Percentiles rank a stretch among this genome's conserved stretches.
Evolutionary conservation across 2,797 vertebrate genomes (phyloP).

Genomic region (Picus viridis): DNA sequence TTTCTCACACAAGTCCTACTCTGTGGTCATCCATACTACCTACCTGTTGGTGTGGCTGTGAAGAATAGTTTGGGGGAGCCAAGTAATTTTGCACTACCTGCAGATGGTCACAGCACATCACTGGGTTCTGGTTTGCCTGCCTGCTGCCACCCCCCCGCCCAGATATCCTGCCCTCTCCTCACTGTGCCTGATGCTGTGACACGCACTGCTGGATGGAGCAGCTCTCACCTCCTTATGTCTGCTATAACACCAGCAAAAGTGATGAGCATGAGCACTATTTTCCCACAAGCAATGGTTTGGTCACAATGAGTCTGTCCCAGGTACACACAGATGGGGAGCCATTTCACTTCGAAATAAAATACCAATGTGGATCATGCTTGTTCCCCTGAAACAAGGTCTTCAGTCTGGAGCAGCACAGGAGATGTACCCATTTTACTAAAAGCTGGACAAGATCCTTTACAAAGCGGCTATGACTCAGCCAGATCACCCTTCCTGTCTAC

Average conservation of each 20-base stretch:
- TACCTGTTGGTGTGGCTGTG: background rate
- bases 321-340: background rate
- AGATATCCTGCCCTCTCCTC: background rate
- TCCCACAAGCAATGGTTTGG: background rate
- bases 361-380: background rate
- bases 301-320: background rate
- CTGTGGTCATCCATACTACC: background rate
- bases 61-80: background rate
- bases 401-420: background rate
- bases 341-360: background rate
- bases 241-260: background rate
- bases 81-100: background rate
- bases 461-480: background rate
- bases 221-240: background rate
- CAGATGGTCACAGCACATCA: background rate
- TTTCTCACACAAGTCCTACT: background rate
- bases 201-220: background rate
- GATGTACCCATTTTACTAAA: background rate
- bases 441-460: background rate
- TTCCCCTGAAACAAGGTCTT: background rate
- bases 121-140: background rate
- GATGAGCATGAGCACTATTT: background rate
- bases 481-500: background rate
- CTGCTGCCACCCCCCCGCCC: rapidly evolving
- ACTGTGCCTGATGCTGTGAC: rapidly evolving